Evolutionary conservation across 2,113 vertebrate species (phyloP).

Genomic region (Bucco capensis): DNA sequence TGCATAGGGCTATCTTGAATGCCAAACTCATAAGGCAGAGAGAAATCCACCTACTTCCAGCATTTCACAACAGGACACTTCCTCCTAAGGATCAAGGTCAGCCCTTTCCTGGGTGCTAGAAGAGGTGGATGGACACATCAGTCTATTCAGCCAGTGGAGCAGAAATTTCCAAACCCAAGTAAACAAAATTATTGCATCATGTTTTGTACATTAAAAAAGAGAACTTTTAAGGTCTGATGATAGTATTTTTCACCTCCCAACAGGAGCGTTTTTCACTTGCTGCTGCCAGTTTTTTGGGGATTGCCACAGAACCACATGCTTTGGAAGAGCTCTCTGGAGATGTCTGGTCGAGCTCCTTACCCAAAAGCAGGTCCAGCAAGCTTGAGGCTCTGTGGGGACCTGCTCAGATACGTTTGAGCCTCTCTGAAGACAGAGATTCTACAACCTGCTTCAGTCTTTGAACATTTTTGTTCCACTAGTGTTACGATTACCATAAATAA

Average conservation of each 20-base stretch:
- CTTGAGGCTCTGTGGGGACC: rapidly evolving
- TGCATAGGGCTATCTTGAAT: not conserved
- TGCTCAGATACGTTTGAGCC: not conserved
- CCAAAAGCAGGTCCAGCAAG: not conserved
- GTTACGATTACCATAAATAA: not conserved
- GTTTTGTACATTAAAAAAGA: not conserved
- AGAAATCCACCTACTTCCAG: not conserved
- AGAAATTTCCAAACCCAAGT: not conserved
- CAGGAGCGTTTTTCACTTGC: not conserved
- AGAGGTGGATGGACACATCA: not conserved
- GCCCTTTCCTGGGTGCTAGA: not conserved
- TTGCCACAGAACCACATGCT: not conserved
- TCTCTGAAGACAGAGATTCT: not conserved
- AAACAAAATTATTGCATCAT: not conserved
- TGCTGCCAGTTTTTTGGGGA: not conserved
- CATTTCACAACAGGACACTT: not conserved
- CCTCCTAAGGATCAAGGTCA: not conserved
- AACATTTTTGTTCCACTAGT: not conserved
- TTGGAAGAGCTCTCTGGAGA: not conserved
- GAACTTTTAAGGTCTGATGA: not conserved
- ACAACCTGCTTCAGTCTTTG: not conserved
- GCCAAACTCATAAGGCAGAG: not conserved
- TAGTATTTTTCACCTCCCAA: not conserved
- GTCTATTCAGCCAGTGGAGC: not conserved
- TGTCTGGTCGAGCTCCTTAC: not conserved